Evolutionary conservation across 2,888 invertebrate species (phyloP).

Genomic region (Druceiella hillmani): DNA sequence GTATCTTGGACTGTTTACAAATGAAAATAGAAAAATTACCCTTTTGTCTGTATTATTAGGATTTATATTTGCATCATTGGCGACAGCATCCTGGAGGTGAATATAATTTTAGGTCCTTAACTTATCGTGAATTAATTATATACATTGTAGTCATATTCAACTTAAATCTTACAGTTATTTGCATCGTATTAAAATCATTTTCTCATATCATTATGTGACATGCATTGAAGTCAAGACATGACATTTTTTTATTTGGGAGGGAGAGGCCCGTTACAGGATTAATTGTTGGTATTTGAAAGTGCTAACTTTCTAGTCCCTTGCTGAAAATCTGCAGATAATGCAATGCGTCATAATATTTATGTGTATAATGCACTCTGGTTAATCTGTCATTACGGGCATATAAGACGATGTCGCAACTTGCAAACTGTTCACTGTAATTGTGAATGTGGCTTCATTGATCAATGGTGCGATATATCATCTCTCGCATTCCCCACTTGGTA

Average conservation of each 20-base stretch:
- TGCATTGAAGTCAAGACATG: conserved; percentile 26
- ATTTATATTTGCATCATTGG: conserved; percentile 22
- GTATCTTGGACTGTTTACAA: too few relatives aligned
- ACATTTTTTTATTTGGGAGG: conserved; percentile 19
- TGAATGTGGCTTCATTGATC: conserved; percentile 26
- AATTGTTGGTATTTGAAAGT: conserved; percentile 24
- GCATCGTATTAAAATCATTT: conserved; percentile 18
- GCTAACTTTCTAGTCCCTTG: conserved; percentile 27
- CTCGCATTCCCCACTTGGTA: conserved; percentile 27
- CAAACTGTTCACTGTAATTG: conserved; percentile 22
- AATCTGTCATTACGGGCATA: conserved; percentile 23
- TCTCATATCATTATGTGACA: conserved; percentile 24
- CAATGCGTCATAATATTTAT: conserved; percentile 30
- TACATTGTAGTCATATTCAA: conserved; percentile 28
- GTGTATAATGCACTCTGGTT: conserved; percentile 29
- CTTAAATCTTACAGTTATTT: conserved; percentile 19
- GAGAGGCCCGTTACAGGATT: conserved; percentile 21
- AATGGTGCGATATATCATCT: conserved; percentile 26
- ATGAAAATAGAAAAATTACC: conserved; percentile 27
- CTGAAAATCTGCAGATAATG: conserved; percentile 32
- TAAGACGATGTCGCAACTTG: conserved; percentile 26
- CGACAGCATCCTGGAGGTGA: conserved; percentile 28
- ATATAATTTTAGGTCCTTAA: conserved; percentile 26
- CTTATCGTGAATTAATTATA: conserved; percentile 28
- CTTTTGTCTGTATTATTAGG: conserved; percentile 23